A percentile compares a stretch with the other conserved stretches of the same genome.
Evolutionary conservation across 2,888 invertebrate species (phyloP).

Genomic region (Callosobruchus maculatus): DNA sequence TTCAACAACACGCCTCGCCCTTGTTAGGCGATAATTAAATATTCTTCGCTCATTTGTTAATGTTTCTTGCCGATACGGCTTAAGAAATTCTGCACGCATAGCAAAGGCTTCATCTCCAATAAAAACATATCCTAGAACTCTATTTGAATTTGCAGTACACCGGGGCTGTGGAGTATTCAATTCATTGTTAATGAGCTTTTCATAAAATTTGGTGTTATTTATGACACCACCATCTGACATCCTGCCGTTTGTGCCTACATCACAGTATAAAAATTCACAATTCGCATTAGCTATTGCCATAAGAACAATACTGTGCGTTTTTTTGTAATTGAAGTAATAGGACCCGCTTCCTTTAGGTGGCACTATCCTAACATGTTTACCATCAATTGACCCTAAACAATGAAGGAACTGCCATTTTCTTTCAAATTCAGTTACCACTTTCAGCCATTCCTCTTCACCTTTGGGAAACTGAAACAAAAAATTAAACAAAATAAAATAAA

Average conservation of each 20-base stretch:
- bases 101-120: too few relatives aligned
- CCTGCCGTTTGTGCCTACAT: slow-evolving; percentile 26
- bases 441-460: neutral
- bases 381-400: neutral
- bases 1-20: slow-evolving; percentile 25
- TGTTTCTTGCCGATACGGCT: neutral
- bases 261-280: slow-evolving; percentile 23
- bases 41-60: neutral
- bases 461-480: neutral
- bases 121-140: too few relatives aligned
- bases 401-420: neutral
- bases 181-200: slow-evolving; percentile 1
- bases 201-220: slow-evolving; percentile 20
- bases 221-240: slow-evolving; percentile 28
- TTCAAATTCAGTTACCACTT: neutral
- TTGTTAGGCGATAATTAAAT: slow-evolving; percentile 18
- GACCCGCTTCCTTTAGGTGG: slow-evolving; percentile 1
- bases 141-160: too few relatives aligned
- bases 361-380: neutral
- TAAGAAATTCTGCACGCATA: too few relatives aligned
- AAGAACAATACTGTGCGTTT: neutral
- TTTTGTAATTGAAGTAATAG: slow-evolving; percentile 1
- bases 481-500: neutral
- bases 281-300: slow-evolving; percentile 8
- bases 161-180: too few relatives aligned